Conservation (phyloP, 1,140 invertebrate species). For the Zaprionus camerounensis region DNA sequence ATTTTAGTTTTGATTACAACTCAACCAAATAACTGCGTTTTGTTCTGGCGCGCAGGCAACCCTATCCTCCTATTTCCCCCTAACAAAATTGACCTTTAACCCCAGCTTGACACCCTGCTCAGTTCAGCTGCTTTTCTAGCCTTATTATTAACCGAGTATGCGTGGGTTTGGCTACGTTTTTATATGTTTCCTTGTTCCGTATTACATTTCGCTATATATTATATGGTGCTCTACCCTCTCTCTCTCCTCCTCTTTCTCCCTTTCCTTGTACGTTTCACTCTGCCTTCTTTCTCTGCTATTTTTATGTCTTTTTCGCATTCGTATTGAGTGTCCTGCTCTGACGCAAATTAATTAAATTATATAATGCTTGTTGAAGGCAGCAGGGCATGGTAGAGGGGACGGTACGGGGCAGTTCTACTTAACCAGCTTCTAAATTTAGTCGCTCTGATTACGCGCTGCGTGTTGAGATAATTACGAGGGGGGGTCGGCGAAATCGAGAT, state of each 20-base stretch:
- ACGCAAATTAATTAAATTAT: slow-evolving; percentile 80
- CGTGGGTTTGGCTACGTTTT: slow-evolving; percentile 26
- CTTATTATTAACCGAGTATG: slow-evolving; percentile 39
- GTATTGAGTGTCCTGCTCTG: slow-evolving; percentile 75
- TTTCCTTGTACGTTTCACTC: not conserved
- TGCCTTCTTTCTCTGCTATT: slow-evolving; percentile 34
- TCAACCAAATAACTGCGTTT: not conserved
- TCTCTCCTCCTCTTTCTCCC: not conserved
- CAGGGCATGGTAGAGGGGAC: not conserved
- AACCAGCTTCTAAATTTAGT: slow-evolving; percentile 69
- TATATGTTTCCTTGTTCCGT: not conserved
- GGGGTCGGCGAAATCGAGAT: not conserved
- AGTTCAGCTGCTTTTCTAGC: not conserved
- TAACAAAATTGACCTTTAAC: slow-evolving; percentile 3
- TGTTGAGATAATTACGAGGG: slow-evolving; percentile 14
- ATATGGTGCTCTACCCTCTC: slow-evolving; percentile 1
- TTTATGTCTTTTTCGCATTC: slow-evolving; percentile 57
- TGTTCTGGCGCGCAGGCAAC: slow-evolving; percentile 4
- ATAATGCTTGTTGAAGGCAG: slow-evolving; percentile 28
- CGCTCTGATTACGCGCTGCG: slow-evolving; percentile 8
- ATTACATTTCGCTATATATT: not conserved
- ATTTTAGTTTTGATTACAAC: slow-evolving; percentile 72
- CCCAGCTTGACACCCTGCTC: not conserved
- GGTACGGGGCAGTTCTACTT: slow-evolving; percentile 33
- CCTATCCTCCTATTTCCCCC: slow-evolving; percentile 3